phyloP scores from a whole-genome alignment of 2,113 vertebrate genomes.

The Alligator sinensis region DNA sequence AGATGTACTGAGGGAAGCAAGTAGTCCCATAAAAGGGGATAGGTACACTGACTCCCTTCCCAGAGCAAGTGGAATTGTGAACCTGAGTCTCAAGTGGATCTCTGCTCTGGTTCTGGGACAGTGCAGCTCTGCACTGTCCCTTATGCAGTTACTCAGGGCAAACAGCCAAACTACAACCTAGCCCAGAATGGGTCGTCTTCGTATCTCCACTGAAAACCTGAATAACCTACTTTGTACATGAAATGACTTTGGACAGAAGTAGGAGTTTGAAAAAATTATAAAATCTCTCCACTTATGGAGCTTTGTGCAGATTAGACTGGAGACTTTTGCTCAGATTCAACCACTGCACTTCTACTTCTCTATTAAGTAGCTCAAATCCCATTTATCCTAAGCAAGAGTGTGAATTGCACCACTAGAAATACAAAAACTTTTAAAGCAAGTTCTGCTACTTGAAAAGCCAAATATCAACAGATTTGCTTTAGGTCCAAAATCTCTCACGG shows the following conservation, averaged over 20 bases:
- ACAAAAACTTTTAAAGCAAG: background rate
- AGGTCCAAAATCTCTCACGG: background rate
- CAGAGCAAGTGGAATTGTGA: background rate
- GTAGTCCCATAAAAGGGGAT: background rate
- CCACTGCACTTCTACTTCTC: background rate
- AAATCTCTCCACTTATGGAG: background rate
- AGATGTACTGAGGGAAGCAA: background rate
- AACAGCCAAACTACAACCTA: background rate
- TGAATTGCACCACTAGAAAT: background rate
- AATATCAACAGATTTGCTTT: background rate
- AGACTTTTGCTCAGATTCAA: background rate
- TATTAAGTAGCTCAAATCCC: background rate
- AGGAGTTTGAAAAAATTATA: background rate
- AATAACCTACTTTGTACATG: background rate
- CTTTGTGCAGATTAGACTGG: background rate
- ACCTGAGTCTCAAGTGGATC: background rate
- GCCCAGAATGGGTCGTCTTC: background rate
- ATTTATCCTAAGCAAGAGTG: background rate
- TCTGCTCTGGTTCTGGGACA: background rate
- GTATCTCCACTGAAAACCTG: background rate
- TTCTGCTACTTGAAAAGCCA: background rate
- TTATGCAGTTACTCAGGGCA: background rate
- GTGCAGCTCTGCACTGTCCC: background rate
- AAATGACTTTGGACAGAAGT: background rate
- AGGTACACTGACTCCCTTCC: background rate